Evolutionary conservation across 1,140 invertebrate species (phyloP), one percentile per base, ranked within the genome.

Genomic region (Planococcus citri): DNA sequence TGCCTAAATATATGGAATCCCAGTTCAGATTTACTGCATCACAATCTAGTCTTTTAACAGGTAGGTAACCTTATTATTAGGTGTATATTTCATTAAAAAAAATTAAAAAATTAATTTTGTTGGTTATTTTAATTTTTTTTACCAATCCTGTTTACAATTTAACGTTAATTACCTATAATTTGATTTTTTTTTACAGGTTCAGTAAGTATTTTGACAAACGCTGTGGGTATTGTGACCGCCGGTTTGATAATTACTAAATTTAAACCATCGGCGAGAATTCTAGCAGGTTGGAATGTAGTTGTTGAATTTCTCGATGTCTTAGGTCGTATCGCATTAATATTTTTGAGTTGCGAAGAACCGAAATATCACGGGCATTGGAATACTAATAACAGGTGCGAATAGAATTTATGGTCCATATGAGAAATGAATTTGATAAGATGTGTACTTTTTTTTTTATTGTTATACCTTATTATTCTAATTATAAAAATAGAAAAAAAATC

Each of bases 271-370:
- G 86, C 88, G 0, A 78, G 86, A 27, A 84, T 83, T 69, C 78
- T 90, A 72, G 87, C 87, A 3, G 83, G 79, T 0, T 90, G 88
- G 86, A 90, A 90, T 75, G 84, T 89, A 1, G 78, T 88, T 68
- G 82, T 87, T 8, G 87, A 87, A 29, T 77, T 83, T 0, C 77
- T 88, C 61, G 85, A 84, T 10, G 81, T 87, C 0, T 72, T 83
- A 29, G 86, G 85, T 1, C 84, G 88, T 71, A 78, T 88, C 24
- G 80, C 81, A 0, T 89, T 87, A 71, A 84, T 86, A 1, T 87
- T 87, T 73, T 77, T 90, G 0, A 87, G 87, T 0, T 91, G 89
- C 75, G 78, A 82, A 0, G 82, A 82, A 1, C 82, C 82, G 72
- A 81, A 85, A 72, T 81, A 79, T 68, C 80, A 83, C 61, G 80